Base-by-base conservation (phyloP, 2,888 invertebrate genomes). In the Hymenopus coronatus region DNA sequence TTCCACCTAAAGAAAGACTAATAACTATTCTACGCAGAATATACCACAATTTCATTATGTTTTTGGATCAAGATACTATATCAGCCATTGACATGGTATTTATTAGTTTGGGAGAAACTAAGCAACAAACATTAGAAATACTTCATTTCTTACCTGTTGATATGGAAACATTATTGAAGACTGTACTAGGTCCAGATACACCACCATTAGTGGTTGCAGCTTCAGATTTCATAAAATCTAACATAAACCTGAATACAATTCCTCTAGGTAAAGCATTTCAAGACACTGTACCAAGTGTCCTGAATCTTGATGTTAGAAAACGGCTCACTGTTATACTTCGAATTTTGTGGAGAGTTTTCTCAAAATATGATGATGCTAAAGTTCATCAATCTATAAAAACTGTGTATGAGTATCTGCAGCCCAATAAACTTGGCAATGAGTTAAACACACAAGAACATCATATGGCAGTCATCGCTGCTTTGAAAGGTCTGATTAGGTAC, bases 51-150 rank as follows among this genome's bases (percentile, higher is more conserved):
- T 89, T 83, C 54, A 40, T 70, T 15, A 83, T 89, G 81, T 89
- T 88, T 33, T 82, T 89, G 81, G 82, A 82, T 30, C 83, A 87
- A 25, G 84, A 84, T 40, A 89, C 84, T 9, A 82, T 88, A 27
- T 70, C 88, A 20, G 89, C 89, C 20, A 88, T 88, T 83, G 88
- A 88, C 28, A 88, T 84, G 83, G 88, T 88, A 6, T 88, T 88
- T 27, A 88, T 88, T n/a, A 83, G 84, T 28, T 83, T 88, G n/a
- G 88, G 88, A 27, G 88, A 88, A 88, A 88, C 83, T 4, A 88
- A 84, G 83, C 83, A 88, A n/a, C 83, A 88, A 27, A 88, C 87
- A 46, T 30, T n/a, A 14, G 81, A 87, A 27, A 81, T 20, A 82
- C 82, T 87, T 14, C 87, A 82, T 30, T 87, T 87, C 87, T 81